A percentile compares a stretch with the other conserved stretches of the same genome.
Conservation (phyloP, 2,888 invertebrate species). For the Steinernema carpocapsae region DNA sequence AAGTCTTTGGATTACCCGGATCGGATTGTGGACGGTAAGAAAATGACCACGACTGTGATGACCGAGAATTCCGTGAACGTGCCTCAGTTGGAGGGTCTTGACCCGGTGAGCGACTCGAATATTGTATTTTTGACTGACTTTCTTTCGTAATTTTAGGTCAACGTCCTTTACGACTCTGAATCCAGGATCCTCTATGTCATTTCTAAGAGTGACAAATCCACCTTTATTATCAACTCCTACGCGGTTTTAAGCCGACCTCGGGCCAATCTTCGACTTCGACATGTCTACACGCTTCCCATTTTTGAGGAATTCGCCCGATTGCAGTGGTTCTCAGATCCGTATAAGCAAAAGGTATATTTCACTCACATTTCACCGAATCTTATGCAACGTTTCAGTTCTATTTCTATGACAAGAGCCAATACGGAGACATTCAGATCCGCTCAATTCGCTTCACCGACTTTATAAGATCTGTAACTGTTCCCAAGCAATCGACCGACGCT, state of each 20-base stretch:
- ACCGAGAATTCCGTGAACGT: background rate
- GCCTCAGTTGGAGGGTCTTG: background rate
- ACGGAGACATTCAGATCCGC: background rate
- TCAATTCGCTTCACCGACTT: background rate
- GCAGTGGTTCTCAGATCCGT: constrained; percentile 23
- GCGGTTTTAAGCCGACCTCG: no score
- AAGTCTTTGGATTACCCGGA: background rate
- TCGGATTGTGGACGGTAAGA: background rate
- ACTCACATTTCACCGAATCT: background rate
- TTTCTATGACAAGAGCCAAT: background rate
- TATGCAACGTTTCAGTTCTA: constrained; percentile 3
- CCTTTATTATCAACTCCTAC: background rate
- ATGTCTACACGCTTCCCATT: background rate
- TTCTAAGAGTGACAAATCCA: background rate
- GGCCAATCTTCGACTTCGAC: background rate
- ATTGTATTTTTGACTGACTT: background rate
- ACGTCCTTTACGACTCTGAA: background rate
- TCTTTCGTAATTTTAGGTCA: constrained; percentile 9
- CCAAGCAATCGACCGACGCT: background rate
- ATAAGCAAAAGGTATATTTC: background rate
- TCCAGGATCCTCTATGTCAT: background rate
- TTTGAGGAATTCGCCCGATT: background rate
- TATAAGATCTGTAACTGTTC: background rate
- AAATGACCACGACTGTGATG: background rate
- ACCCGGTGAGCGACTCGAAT: background rate